Conservation (phyloP, 2,888 invertebrate genomes). For the Ennomos erosarius region DNA sequence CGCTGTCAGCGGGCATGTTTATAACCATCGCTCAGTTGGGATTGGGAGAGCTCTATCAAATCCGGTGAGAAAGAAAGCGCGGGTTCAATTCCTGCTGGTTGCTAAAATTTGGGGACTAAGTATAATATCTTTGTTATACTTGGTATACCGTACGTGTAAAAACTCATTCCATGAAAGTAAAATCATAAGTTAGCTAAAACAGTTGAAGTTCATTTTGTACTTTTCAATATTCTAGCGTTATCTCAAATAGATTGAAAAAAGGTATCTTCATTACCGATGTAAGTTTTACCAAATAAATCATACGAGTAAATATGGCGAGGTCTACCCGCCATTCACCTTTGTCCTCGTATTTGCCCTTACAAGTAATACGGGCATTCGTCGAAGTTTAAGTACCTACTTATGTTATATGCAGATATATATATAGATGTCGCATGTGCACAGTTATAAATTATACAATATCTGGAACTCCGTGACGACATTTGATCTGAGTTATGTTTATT, state of each 20-base stretch:
- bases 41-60: too few species aligned
- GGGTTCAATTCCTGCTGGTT: too few species aligned
- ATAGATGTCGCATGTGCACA: constrained; percentile 46
- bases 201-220: too few species aligned
- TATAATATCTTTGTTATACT: too few species aligned
- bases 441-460: constrained; percentile 74
- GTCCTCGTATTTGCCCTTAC: constrained; percentile 23
- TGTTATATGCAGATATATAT: constrained; percentile 1
- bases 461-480: constrained; percentile 64
- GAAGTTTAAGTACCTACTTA: constrained; percentile 8
- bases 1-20: too few species aligned
- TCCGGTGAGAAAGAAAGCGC: too few species aligned
- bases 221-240: constrained; percentile 23
- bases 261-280: constrained; percentile 34
- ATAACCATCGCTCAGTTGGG: too few species aligned
- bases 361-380: constrained; percentile 32
- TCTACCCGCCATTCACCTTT: constrained; percentile 25
- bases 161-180: too few species aligned
- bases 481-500: constrained; percentile 74
- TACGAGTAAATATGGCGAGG: constrained; percentile 34
- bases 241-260: constrained; percentile 9
- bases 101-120: too few species aligned
- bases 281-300: constrained; percentile 38
- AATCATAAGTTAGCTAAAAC: too few species aligned
- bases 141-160: too few species aligned